phyloP scores from a whole-genome alignment of 2,797 vertebrate genomes.

The Squalus acanthias region DNA sequence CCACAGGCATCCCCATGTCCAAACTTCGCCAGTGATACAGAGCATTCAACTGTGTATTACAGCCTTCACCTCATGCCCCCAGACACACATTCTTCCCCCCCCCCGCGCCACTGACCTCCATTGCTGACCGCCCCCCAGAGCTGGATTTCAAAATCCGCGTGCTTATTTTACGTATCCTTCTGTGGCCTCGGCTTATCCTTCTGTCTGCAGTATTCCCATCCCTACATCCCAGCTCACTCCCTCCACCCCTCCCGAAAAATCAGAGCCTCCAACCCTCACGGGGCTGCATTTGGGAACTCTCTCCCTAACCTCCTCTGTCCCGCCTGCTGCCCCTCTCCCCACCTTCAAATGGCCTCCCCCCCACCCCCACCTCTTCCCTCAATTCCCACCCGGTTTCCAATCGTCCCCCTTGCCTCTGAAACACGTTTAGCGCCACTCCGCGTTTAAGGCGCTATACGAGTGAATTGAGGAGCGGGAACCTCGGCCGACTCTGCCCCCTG shows the following conservation, averaged over 20 bases:
- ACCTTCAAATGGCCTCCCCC: background rate
- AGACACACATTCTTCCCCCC: background rate
- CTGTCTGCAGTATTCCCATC: background rate
- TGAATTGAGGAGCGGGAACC: background rate
- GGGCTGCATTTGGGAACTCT: background rate
- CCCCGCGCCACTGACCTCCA: background rate
- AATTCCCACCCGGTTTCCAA: background rate
- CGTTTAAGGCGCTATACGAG: background rate
- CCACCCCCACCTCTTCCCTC: background rate
- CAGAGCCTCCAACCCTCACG: background rate
- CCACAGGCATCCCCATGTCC: background rate
- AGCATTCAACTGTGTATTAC: background rate
- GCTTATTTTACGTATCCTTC: background rate
- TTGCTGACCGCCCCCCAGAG: background rate
- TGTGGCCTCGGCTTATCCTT: background rate
- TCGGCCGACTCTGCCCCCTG: background rate
- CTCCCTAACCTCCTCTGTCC: background rate
- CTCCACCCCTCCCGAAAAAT: background rate
- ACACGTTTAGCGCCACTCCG: background rate
- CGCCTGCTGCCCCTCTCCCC: background rate
- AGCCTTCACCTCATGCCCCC: background rate
- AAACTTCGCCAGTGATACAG: background rate
- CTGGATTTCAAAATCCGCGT: background rate
- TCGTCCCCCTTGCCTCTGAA: background rate
- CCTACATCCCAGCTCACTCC: background rate